Percentiles rank a stretch among this genome's conserved stretches.
Evolutionary conservation across 2,113 vertebrate species (phyloP).

Genomic region (Rhinogobius similis): DNA sequence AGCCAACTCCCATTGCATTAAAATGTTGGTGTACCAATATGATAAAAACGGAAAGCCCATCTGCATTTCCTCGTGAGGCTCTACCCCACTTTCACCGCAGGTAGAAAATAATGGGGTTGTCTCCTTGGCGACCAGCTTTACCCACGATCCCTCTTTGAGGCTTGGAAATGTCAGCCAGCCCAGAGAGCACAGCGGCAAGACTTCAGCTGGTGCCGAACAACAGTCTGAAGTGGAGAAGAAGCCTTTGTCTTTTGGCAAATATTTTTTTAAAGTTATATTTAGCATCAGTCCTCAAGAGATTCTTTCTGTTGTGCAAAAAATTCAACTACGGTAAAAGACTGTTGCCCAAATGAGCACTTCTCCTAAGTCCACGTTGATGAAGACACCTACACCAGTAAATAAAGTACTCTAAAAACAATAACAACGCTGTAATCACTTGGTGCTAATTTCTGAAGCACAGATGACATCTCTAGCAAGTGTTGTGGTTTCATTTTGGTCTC

Average conservation of each 20-base stretch:
- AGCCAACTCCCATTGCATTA: slow-evolving; percentile 96
- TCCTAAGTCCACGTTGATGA: slow-evolving; percentile 27
- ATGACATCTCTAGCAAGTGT: slow-evolving; percentile 28
- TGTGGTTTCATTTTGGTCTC: slow-evolving; percentile 18
- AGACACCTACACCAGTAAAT: slow-evolving; percentile 23
- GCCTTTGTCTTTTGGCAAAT: slow-evolving; percentile 10
- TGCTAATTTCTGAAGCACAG: slow-evolving; percentile 19
- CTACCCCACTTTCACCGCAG: slow-evolving; percentile 11
- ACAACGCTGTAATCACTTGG: slow-evolving; percentile 23
- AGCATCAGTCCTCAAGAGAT: slow-evolving; percentile 40
- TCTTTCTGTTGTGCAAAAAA: slow-evolving; percentile 57
- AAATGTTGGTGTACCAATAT: slow-evolving; percentile 97
- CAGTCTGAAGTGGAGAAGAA: slow-evolving; percentile 37
- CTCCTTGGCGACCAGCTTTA: slow-evolving; percentile 45
- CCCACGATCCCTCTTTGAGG: slow-evolving; percentile 49
- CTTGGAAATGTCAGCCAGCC: slow-evolving; percentile 62
- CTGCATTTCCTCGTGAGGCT: slow-evolving; percentile 89
- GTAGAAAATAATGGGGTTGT: slow-evolving; percentile 34
- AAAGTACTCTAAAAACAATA: slow-evolving; percentile 16
- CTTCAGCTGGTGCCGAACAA: slow-evolving; percentile 40
- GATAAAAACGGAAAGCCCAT: slow-evolving; percentile 95
- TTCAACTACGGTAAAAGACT: slow-evolving; percentile 21
- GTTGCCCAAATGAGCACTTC: slow-evolving; percentile 11
- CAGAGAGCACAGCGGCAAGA: slow-evolving; percentile 17
- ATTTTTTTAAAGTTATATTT: background rate